Evolutionary conservation across 1,140 invertebrate genomes (phyloP).

Genomic region (Metopolophium dirhodum): DNA sequence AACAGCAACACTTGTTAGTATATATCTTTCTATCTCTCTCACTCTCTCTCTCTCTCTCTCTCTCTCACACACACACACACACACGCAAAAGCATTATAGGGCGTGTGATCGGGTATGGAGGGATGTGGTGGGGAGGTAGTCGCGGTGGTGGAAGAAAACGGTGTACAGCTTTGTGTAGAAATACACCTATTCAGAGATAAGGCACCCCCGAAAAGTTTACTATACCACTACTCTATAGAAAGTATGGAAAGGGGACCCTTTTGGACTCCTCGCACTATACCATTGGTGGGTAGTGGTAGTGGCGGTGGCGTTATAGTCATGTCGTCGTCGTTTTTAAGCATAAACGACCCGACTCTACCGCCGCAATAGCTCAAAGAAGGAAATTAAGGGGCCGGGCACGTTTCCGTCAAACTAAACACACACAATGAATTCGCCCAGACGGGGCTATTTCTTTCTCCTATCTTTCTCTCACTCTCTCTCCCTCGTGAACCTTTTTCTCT

Average conservation of each 20-base stretch:
- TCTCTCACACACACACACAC: background rate
- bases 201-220: background rate
- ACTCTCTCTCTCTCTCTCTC: background rate
- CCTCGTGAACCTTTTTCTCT: background rate
- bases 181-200: constrained; percentile 17
- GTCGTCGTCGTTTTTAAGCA: constrained; percentile 9
- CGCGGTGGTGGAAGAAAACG: background rate
- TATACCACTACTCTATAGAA: too few species aligned
- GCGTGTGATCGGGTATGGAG: background rate
- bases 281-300: background rate
- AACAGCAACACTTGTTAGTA: constrained; percentile 8
- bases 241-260: background rate
- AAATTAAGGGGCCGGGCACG: constrained; percentile 40
- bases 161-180: background rate
- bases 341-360: background rate
- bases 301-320: background rate
- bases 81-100: background rate
- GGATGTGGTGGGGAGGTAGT: background rate
- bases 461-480: too few species aligned
- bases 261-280: background rate
- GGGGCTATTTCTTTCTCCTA: background rate
- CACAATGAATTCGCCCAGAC: constrained; percentile 13
- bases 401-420: constrained; percentile 45
- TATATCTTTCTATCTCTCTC: background rate
- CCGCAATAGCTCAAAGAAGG: constrained; percentile 31